Conservation (phyloP, 2,797 vertebrate species). For the Paramormyrops hopkinsi region DNA sequence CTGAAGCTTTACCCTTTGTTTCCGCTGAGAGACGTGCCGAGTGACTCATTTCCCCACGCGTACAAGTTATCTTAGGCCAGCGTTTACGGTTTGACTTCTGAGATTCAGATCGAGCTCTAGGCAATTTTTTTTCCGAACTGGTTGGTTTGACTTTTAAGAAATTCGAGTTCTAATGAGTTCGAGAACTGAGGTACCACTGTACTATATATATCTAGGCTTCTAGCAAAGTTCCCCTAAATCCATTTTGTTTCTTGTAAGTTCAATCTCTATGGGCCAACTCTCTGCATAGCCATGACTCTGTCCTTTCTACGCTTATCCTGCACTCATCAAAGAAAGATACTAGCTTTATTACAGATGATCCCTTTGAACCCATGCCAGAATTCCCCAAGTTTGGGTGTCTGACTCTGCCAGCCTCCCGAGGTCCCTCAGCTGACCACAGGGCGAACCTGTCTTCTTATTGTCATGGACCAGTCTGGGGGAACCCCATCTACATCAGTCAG, state of each 20-base stretch:
- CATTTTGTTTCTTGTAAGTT: not conserved
- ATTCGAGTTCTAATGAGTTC: no score
- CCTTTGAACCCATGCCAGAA: not conserved
- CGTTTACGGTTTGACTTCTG: no score
- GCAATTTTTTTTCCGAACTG: no score
- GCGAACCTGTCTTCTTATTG: not conserved
- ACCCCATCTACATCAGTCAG: not conserved
- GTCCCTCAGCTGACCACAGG: not conserved
- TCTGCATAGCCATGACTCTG: not conserved
- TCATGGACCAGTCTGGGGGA: not conserved
- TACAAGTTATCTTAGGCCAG: no score
- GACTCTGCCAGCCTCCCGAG: not conserved
- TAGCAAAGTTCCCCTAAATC: not conserved
- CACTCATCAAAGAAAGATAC: not conserved
- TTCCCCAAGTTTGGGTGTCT: not conserved
- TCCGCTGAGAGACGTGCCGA: no score
- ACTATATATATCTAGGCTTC: not conserved
- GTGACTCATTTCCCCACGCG: no score
- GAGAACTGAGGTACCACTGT: no score
- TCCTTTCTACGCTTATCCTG: not conserved
- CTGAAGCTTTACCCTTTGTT: no score
- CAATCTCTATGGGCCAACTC: not conserved
- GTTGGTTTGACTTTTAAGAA: no score
- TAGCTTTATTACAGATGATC: not conserved
- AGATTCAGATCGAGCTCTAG: no score